Base-by-base conservation (phyloP, 2,888 invertebrate species). In the Nephrotoma appendiculata region DNA sequence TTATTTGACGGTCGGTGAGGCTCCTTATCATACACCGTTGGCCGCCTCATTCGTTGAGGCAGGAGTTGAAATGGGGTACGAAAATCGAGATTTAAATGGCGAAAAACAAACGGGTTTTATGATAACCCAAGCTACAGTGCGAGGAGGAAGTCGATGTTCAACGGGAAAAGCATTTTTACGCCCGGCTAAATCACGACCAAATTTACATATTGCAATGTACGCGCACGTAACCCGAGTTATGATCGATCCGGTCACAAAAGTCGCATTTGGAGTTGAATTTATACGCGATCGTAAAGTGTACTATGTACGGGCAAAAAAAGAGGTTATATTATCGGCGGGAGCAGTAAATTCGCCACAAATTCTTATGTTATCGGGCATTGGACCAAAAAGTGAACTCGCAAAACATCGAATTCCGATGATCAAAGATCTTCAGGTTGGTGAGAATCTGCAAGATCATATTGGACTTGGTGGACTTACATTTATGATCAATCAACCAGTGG, bases 331-430 rank as follows among this genome's bases (percentile, higher is more conserved):
- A 1, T 96, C 97, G 0, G 98, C 96, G 0, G 99, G 99, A 0
- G 94, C 98, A 0, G 94, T 99, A 0, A 98, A 98, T 90, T 96
- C 98, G 0, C 98, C 99, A 0, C 99, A 99, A 90, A 90, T 99
- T 2, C 91, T 99, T 57, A 97, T 99, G 97, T 91, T 99, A 0
- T 98, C 98, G 7, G 99, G 98, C 0, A 94, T 98, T 11, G 97
- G 97, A 0, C 96, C 96, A 0, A 93, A 93, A 86, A 94, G 94
- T 31, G 95, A 97, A 89, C 90, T 97, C 87, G 92, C 93, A n/a
- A 94, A 95, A 89, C 94, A 95, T 88, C 93, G 94, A 86, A 97
- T 98, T 88, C 96, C 96, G 0, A 92, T 97, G 0, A 94, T 97
- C 86, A 95, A 96, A 90, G 96, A 98, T 90, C 92, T 97, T 0